Base-by-base conservation (phyloP, 2,888 invertebrate species). In the Beris morrisii region DNA sequence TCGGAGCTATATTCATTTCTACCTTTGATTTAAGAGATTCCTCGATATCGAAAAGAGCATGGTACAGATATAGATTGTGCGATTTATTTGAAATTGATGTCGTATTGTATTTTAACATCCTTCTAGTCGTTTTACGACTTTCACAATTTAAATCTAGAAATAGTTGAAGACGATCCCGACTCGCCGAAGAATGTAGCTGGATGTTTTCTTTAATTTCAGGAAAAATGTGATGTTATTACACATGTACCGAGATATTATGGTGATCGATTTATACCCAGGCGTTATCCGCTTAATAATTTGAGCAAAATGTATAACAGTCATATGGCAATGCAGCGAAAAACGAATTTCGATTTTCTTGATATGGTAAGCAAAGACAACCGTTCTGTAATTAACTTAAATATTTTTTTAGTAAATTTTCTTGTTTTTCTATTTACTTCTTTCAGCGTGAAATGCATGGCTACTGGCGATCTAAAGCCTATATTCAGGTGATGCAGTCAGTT, bases 181-280 rank as follows among this genome's bases (percentile, higher is more conserved):
- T n/a, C 22, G 22, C 5, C 4, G 3, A 48, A 48, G 48, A 48
- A 15, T 48, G 5, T 48, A 22, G 9, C 15, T 53, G 12, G 13
- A 22, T 9, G 1, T 53, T 53, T 15, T 53, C 5, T 53, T 53
- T 22, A 53, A 7, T 38, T 38, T 38, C 38, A 38, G 38, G 38
- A 38, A 38, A 38, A 7, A 3, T 3, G 1, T 38, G 38, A 38
- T 38, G 38, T 38, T 48, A 9, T 4, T 28, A 44, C 13, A 31
- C 31, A 53, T 38, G 28, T 53, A 9, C 64, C 64, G 5, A 46
- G 32, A 11, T 44, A 45, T 22, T 72, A 70, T 64, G 79, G 79
- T 0, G 81, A 80, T 71, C 75, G 81, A 4, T 80, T 79, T 67
- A 79, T 80, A 66, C 78, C 80, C 0, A 71, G 76, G 11, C 73